These are phyloP conservation scores for Jordanella pulchra DNA, from an alignment of 2,797 vertebrate species.

Conservation along the genomic window DNA sequence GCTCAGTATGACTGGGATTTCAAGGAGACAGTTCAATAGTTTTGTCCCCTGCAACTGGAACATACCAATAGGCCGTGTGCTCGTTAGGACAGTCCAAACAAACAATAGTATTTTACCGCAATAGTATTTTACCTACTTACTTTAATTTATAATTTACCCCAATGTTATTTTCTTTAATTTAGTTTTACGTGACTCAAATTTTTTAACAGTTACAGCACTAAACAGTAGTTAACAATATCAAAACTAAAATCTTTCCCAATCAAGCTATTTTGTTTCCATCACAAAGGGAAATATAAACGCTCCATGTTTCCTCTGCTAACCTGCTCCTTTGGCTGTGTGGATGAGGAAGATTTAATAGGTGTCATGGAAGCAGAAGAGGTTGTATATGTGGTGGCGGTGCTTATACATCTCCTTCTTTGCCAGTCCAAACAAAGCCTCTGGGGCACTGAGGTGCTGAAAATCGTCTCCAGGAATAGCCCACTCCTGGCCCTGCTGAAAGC, in stretches of 20 bases:
- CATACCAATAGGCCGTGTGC: too few species aligned
- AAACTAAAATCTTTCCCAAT: not conserved
- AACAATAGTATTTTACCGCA: too few species aligned
- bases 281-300: slow-evolving; percentile 17
- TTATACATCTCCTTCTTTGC: slow-evolving; percentile 47
- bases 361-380: not conserved
- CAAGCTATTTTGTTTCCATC: slow-evolving; percentile 1
- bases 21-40: too few species aligned
- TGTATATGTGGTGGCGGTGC: slow-evolving; percentile 38
- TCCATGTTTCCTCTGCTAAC: slow-evolving; percentile 22
- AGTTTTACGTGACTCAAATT: too few species aligned
- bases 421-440: slow-evolving; percentile 70
- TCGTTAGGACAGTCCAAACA: too few species aligned
- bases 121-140: too few species aligned
- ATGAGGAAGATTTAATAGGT: slow-evolving; percentile 59
- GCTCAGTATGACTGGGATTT: too few species aligned
- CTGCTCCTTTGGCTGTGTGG: slow-evolving; percentile 30
- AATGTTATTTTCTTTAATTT: too few species aligned
- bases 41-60: too few species aligned
- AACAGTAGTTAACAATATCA: not conserved
- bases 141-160: too few species aligned
- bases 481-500: slow-evolving; percentile 56
- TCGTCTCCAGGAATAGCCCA: slow-evolving; percentile 66
- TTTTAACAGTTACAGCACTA: too few species aligned
- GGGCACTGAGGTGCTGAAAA: slow-evolving; percentile 43